phyloP scores from a whole-genome alignment of 2,113 vertebrate genomes.

The Semicossyphus pulcher region DNA sequence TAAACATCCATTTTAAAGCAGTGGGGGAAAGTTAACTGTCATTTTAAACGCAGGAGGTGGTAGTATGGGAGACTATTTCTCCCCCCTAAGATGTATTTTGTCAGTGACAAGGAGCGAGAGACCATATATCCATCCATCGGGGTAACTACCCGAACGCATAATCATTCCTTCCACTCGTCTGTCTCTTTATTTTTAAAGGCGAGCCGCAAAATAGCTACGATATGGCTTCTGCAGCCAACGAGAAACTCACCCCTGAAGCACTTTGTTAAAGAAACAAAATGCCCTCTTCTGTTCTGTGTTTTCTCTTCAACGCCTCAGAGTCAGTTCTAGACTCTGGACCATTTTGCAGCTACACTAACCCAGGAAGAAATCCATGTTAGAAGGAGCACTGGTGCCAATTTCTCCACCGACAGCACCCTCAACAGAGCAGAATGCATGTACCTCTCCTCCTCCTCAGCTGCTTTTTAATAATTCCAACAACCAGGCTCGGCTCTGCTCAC shows the following conservation, averaged over 20 bases:
- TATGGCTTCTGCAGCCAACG: conserved; percentile 46
- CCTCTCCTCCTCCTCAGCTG: conserved; percentile 55
- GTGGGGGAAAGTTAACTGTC: conserved; percentile 82
- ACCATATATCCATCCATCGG: conserved; percentile 54
- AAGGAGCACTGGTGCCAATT: conserved; percentile 45
- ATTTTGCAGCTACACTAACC: conserved; percentile 50
- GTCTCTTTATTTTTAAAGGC: conserved; percentile 67
- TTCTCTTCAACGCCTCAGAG: conserved; percentile 27
- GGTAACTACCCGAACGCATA: conserved; percentile 64
- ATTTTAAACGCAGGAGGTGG: conserved; percentile 76
- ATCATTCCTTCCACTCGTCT: conserved; percentile 71
- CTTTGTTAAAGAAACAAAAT: conserved; percentile 65
- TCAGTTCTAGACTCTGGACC: conserved; percentile 46
- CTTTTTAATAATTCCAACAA: conserved; percentile 71
- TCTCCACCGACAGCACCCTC: conserved; percentile 45
- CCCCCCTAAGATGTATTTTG: conserved; percentile 43
- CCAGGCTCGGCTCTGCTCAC: conserved; percentile 38
- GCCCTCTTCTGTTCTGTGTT: conserved; percentile 5
- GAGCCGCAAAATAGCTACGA: conserved; percentile 52
- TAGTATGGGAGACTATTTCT: conserved; percentile 27
- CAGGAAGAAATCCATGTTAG: conserved; percentile 59
- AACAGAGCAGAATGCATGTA: conserved; percentile 47
- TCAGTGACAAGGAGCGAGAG: conserved; percentile 26
- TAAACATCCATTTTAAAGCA: conserved; percentile 82
- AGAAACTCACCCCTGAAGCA: conserved; percentile 55